Base-by-base conservation (phyloP, 2,113 vertebrate genomes). In the Isichthys henryi region DNA sequence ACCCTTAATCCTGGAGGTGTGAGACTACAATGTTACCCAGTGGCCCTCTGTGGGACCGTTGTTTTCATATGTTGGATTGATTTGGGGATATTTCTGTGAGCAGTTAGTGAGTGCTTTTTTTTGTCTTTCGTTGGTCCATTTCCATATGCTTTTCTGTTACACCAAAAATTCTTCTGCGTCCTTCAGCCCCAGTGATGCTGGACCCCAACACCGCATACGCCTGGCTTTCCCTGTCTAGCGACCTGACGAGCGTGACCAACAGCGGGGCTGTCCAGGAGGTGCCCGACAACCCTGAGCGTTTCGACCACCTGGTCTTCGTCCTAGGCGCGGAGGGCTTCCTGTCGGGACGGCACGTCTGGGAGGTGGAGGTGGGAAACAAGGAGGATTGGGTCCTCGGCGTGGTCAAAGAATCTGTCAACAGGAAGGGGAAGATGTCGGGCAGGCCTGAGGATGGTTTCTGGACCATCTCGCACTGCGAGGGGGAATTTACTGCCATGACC, bases 151-250 rank as follows among this genome's bases (percentile, higher is more conserved):
- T 70, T 48, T n/a, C 87, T 39, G 7, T 6, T 27, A 39, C 21
- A 86, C 35, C 27, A 45, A 48, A 23, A 48, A 21, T 7, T 46
- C 6, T 48, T 48, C 21, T 48, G 21, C 21, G 2, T 84, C 27
- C 66, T 89, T 90, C 82, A 96, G 96, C 95, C 5, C 95, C 95
- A 7, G 95, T 96, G 91, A 95, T 94, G 13, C 88, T 96, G 92
- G 96, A 96, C 88, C 95, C 96, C 80, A 96, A 96, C 94, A 96
- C 96, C 0, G 95, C 95, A 7, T 96, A 96, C 91, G 91, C 94
- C 85, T 96, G 95, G 92, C 46, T 96, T 92, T 94, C 93, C 89
- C 91, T 96, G 35, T 94, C 92, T 66, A 35, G 92, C n/a, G 95
- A 95, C 88, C 90, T 96, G 88, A 95, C 94, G 87, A 88, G 91